These are phyloP conservation scores for Eupsilia transversa DNA, from an alignment of 2,888 invertebrate genomes.

Conservation along the genomic window DNA sequence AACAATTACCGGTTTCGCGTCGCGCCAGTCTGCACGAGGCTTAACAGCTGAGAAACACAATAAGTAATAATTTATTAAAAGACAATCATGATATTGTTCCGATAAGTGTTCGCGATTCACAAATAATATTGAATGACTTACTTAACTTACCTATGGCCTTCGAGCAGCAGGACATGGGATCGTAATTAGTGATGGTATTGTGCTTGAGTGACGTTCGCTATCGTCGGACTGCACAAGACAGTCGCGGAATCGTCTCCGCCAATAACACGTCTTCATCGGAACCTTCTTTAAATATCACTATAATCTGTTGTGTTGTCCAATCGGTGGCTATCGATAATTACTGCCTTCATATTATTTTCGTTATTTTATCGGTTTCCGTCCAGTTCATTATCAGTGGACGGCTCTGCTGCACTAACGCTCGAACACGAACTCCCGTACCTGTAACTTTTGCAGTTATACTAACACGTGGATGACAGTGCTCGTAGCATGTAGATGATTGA, in stretches of 20 bases:
- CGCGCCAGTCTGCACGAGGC: no score
- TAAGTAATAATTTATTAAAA: not conserved
- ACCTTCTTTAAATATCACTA: slow-evolving; percentile 9
- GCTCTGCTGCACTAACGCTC: slow-evolving; percentile 1
- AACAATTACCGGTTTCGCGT: no score
- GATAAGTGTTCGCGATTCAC: slow-evolving; percentile 5
- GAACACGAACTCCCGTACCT: not conserved
- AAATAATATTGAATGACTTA: slow-evolving; percentile 39
- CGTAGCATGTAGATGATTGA: not conserved
- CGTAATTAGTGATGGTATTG: not conserved
- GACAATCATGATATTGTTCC: not conserved
- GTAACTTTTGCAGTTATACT: not conserved
- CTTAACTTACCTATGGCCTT: not conserved
- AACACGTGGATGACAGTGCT: not conserved
- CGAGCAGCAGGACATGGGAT: not conserved
- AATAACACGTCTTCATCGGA: slow-evolving; percentile 29
- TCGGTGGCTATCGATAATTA: slow-evolving; percentile 40
- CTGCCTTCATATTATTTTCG: slow-evolving; percentile 23
- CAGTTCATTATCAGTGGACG: slow-evolving; percentile 31
- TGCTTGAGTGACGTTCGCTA: not conserved
- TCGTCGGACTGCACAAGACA: not conserved
- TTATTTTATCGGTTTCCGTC: slow-evolving; percentile 43
- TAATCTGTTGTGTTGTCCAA: slow-evolving; percentile 17
- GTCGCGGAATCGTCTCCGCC: not conserved
- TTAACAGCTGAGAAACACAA: slow-evolving; percentile 22